Base-by-base conservation (phyloP, 2,888 invertebrate species). In the Luperina testacea region DNA sequence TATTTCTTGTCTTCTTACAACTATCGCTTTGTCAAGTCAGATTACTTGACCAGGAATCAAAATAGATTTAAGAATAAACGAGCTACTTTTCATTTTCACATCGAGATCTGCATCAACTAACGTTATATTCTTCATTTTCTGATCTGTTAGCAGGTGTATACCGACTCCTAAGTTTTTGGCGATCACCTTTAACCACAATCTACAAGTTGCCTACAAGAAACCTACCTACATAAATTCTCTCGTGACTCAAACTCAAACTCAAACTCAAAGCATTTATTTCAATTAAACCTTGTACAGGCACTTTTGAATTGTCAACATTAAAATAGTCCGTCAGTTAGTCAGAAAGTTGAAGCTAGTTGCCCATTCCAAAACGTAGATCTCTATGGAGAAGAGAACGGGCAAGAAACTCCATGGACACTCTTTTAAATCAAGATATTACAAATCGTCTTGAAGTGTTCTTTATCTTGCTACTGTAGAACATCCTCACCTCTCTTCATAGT, bases 381-480 rank as follows among this genome's bases (percentile, higher is more conserved):
- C n/a, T n/a, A n/a, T n/a, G n/a, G n/a, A n/a, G n/a, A n/a, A n/a
- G n/a, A n/a, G n/a, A n/a, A n/a, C n/a, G n/a, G n/a, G n/a, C n/a
- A n/a, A n/a, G n/a, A n/a, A n/a, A n/a, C n/a, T n/a, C n/a, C n/a
- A n/a, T n/a, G n/a, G n/a, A n/a, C n/a, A n/a, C n/a, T n/a, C n/a
- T n/a, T n/a, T n/a, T n/a, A n/a, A n/a, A n/a, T n/a, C n/a, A n/a
- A n/a, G n/a, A n/a, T n/a, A n/a, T n/a, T n/a, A n/a, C n/a, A n/a
- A n/a, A n/a, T n/a, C n/a, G n/a, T n/a, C n/a, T 38, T 13, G 2
- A 24, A n/a, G 20, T 27, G 32, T 65, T 45, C 32, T 45, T 59
- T 84, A 82, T 82, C 80, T 84, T 27, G 15, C 24, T 57, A 27
- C 27, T 59, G 27, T 15, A 48, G 42, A 27, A 32, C 11, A 38